A percentile compares a stretch with the other conserved stretches of the same genome.
Conservation (phyloP, 2,888 invertebrate species). For the Clivina fossor region DNA sequence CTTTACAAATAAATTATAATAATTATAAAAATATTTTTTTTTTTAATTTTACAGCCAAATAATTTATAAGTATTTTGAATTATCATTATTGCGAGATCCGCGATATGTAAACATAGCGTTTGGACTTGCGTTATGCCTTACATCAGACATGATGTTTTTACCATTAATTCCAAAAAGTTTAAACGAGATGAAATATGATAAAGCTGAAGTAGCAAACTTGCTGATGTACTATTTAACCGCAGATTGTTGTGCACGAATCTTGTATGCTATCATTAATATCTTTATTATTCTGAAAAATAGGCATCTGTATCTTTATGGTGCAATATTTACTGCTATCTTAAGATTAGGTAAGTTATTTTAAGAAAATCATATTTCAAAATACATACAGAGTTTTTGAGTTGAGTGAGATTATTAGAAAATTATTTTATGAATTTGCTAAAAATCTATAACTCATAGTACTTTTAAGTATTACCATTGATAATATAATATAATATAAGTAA, state of each 20-base stretch:
- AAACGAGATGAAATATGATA: conserved; percentile 59
- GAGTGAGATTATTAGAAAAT: too few relatives aligned
- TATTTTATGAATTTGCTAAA: too few relatives aligned
- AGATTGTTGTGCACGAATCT: conserved; percentile 66
- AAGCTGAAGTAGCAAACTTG: conserved; percentile 65
- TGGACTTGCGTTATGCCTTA: conserved; percentile 68
- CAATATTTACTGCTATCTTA: neutral
- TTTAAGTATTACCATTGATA: too few relatives aligned
- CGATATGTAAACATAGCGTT: conserved; percentile 69
- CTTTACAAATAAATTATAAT: too few relatives aligned
- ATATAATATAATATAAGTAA: too few relatives aligned
- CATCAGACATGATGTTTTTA: conserved; percentile 70
- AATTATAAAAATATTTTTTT: too few relatives aligned
- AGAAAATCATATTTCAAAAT: too few relatives aligned
- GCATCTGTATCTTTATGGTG: conserved; percentile 65
- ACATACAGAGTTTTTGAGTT: too few relatives aligned
- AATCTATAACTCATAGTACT: too few relatives aligned
- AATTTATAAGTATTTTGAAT: too few relatives aligned
- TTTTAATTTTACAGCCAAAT: too few relatives aligned
- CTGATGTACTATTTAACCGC: conserved; percentile 70
- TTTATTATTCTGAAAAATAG: conserved; percentile 64
- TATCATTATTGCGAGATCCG: conserved; percentile 62
- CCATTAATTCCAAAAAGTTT: conserved; percentile 68
- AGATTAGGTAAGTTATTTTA: conserved; percentile 9
- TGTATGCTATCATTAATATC: conserved; percentile 63